Evolutionary conservation across 2,113 vertebrate genomes (phyloP), one percentile per base, ranked within the genome.

Genomic region (Pituophis catenifer): DNA sequence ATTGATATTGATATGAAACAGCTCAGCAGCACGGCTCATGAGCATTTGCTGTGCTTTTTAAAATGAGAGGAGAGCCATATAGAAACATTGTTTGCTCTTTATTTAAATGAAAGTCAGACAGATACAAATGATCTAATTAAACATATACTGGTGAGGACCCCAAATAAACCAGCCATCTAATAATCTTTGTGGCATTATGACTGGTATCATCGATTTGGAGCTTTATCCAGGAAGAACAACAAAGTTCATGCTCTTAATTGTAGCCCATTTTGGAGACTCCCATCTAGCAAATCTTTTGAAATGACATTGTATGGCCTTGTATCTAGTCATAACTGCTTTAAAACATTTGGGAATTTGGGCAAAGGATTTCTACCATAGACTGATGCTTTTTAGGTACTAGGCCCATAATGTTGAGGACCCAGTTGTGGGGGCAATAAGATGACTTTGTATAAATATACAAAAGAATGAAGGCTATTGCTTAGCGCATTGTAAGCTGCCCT

Each of bases 1-100:
- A 96, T 91, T 96, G 96, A 96, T 96, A 95, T 92, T 97, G 96
- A 97, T 97, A 94, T 93, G 96, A 92, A 97, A 91, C 96, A 96
- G 96, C 96, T 97, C 96, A 97, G 96, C 95, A 93, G 96, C 96
- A 92, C 92, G 10, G 95, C 33, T 96, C 96, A 94, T 53, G 96
- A 97, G 94, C 95, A 94, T 96, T 86, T 0, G 6, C 50, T 91
- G 88, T 93, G 91, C 23, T 92, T 94, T n/a, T 86, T 44, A 48
- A 95, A 90, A 95, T 91, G 94, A 92, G 91, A 17, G 75, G 92
- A 89, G 91, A 93, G 89, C 12, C 0, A 0, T 75, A 70, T 0
- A 6, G 62, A 29, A 92, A 85, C 50, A 0, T 54, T 65, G 48
- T 8, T 33, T 87, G 57, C 75, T 86, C 15, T 93, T 90, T 87